A percentile compares a stretch with the other conserved stretches of the same genome.
Conservation (phyloP, 2,888 invertebrate species). For the Copidosoma aretas region DNA sequence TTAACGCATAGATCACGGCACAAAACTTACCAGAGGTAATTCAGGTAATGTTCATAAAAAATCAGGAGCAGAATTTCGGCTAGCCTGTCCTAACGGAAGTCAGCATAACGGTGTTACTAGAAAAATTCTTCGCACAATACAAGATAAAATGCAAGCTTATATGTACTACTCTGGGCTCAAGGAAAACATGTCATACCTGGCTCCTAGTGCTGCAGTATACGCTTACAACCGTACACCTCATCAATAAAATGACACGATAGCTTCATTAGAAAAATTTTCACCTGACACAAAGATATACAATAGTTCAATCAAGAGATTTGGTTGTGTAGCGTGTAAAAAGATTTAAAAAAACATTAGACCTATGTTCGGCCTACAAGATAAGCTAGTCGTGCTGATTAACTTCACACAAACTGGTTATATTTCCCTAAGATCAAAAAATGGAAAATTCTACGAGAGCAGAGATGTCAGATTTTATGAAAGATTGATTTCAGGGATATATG, state of each 20-base stretch:
- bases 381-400: slow-evolving; percentile 8
- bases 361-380: slow-evolving; percentile 2
- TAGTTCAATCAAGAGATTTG: slow-evolving; percentile 23
- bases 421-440: too few relatives aligned
- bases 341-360: slow-evolving; percentile 30
- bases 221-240: too few relatives aligned
- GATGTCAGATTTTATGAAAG: slow-evolving; percentile 40
- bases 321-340: slow-evolving; percentile 37
- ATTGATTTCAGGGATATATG: slow-evolving; percentile 42
- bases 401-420: slow-evolving; percentile 38
- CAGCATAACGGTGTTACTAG: slow-evolving; percentile 39
- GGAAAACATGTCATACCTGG: slow-evolving; percentile 37
- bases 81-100: slow-evolving; percentile 4
- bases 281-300: not conserved
- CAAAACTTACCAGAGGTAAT: slow-evolving; percentile 42
- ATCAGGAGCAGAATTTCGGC: slow-evolving; percentile 1
- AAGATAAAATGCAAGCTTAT: too few relatives aligned
- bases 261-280: not conserved
- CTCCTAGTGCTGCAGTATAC: too few relatives aligned
- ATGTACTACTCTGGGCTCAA: too few relatives aligned
- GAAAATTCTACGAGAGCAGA: slow-evolving; percentile 33
- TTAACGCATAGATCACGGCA: slow-evolving; percentile 42
- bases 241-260: slow-evolving; percentile 31
- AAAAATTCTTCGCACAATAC: slow-evolving; percentile 40
- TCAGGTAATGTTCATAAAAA: slow-evolving; percentile 22